Evolutionary conservation across 2,797 vertebrate genomes (phyloP), one percentile per base, ranked within the genome.

Genomic region (Pogoniulus pusillus): DNA sequence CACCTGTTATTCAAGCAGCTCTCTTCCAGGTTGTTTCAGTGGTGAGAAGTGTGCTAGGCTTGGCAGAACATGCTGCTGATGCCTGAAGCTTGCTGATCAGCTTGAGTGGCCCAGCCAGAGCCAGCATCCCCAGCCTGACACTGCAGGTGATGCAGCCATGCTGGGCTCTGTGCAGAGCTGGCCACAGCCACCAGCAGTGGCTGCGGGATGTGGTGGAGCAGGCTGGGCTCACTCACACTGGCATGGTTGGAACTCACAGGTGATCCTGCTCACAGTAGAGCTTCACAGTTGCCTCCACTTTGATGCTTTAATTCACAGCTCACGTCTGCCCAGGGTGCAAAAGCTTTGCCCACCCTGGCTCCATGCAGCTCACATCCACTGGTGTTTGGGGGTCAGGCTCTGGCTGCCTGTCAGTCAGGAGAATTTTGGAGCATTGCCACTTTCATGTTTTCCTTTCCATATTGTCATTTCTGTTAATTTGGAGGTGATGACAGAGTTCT

Each of bases 11-110:
- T 0, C 15, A 4, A 15, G 32, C 16, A 32, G 54, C 6, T 17
- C 53, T 62, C 39, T 3, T 2, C 27, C 6, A 0, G 2, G 58
- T 2, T 37, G 12, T 43, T 18, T 2, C 12, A 37, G 71, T 7
- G 0, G 0, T 1, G 71, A 20, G 16, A 24, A 6, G 12, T 3
- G 1, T 15, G 35, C 20, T 9, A 4, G 8, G 14, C 30, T 41
- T 0, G 4, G 66, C 19, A 9, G 43, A 11, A 10, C 0, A 7
- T 5, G 0, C 17, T 30, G 29, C 58, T 15, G 18, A 2, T 2
- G 12, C 2, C 1, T 7, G 9, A 32, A 12, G 24, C 37, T 5
- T 2, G 5, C 4, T n/a, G 5, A 6, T 4, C 24, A 6, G 57
- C 55, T 14, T 8, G 51, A 4, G 3, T 14, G 37, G 53, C 37